Conservation (phyloP, 2,888 invertebrate genomes). For the Helicoverpa assulta region DNA sequence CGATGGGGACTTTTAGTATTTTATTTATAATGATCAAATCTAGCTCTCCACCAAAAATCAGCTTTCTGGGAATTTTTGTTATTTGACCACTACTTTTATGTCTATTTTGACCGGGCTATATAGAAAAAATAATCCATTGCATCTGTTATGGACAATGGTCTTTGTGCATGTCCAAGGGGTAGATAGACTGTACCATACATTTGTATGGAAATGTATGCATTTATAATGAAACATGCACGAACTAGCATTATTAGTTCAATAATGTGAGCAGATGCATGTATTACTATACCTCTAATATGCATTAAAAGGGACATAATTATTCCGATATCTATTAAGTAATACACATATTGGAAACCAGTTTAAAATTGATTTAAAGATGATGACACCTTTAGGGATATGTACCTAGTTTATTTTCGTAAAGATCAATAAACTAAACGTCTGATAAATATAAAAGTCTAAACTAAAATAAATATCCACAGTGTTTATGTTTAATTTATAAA, state of each 20-base stretch:
- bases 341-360: not conserved
- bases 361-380: not conserved
- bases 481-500: too few species aligned
- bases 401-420: too few species aligned
- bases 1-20: too few species aligned
- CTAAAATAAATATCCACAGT: not conserved
- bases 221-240: slow-evolving; percentile 50
- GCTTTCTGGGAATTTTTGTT: too few species aligned
- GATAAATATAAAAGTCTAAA: not conserved
- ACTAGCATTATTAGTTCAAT: slow-evolving; percentile 23
- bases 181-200: slow-evolving; percentile 33
- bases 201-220: slow-evolving; percentile 47
- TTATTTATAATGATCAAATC: too few species aligned
- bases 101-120: too few species aligned
- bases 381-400: too few species aligned
- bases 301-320: slow-evolving; percentile 26
- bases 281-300: not conserved
- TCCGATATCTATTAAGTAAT: not conserved
- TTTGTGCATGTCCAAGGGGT: slow-evolving; percentile 41
- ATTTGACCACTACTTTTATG: too few species aligned
- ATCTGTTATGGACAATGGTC: slow-evolving; percentile 46
- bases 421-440: not conserved
- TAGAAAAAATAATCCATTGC: slow-evolving; percentile 31
- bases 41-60: too few species aligned
- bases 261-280: slow-evolving; percentile 64